phyloP scores from a whole-genome alignment of 2,888 invertebrate genomes.

The Agrotis puta region DNA sequence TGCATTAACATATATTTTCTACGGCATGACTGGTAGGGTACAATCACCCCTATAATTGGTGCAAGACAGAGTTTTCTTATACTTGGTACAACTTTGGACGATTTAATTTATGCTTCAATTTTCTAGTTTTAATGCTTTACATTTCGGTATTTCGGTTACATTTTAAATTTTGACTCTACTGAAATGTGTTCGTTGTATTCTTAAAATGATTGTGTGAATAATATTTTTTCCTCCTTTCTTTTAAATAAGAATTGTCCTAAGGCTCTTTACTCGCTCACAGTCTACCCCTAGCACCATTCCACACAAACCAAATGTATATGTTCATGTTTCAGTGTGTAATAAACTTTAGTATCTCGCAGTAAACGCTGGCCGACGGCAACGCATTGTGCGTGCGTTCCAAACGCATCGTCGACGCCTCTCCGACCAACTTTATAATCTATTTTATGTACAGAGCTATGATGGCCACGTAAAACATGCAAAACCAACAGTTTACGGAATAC shows the following conservation, averaged over 20 bases:
- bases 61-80: no score
- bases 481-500: slow-evolving; percentile 56
- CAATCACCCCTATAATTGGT: no score
- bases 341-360: slow-evolving; percentile 80
- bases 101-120: no score
- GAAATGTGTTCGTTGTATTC: no score
- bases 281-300: not conserved
- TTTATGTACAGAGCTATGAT: slow-evolving; percentile 69
- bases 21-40: no score
- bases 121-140: no score
- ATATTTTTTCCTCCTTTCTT: not conserved
- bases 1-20: no score
- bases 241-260: no score
- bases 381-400: slow-evolving; percentile 72
- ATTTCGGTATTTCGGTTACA: no score
- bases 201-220: no score
- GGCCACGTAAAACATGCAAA: slow-evolving; percentile 55
- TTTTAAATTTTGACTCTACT: no score
- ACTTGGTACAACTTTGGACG: no score
- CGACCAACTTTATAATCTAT: slow-evolving; percentile 73
- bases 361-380: slow-evolving; percentile 75
- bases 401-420: slow-evolving; percentile 68
- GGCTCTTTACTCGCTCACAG: slow-evolving; percentile 2
- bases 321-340: slow-evolving; percentile 74
- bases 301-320: slow-evolving; percentile 66